Percentiles rank a stretch among this genome's conserved stretches.
These are phyloP conservation scores for Linurgus olivaceus DNA, from an alignment of 2,797 vertebrate genomes.

Conservation along the genomic window DNA sequence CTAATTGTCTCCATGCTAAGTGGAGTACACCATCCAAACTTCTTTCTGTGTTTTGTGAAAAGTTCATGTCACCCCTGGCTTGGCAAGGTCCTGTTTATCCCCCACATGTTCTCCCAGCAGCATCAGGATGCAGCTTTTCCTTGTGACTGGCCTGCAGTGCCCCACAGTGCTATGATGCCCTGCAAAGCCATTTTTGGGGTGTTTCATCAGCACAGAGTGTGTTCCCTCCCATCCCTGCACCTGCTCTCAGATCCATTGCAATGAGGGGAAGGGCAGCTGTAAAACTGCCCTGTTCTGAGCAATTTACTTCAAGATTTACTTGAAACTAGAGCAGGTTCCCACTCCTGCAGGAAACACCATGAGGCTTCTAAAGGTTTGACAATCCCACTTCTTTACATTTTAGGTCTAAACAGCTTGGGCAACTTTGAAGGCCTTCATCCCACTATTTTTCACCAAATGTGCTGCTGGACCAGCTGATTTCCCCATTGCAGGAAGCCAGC, in stretches of 20 bases:
- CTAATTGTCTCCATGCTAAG: background rate
- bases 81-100: background rate
- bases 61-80: background rate
- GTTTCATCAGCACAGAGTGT: background rate
- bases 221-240: background rate
- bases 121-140: background rate
- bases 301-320: background rate
- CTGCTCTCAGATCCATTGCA: background rate
- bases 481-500: background rate
- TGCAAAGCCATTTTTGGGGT: background rate
- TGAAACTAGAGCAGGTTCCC: background rate
- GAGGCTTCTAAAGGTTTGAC: background rate
- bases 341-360: background rate
- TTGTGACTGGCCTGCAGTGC: background rate
- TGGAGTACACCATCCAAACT: background rate
- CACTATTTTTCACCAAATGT: background rate
- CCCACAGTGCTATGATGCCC: background rate
- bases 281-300: background rate
- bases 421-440: background rate
- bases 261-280: background rate
- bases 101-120: background rate
- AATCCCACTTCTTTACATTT: background rate
- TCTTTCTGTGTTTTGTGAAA: background rate
- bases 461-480: background rate
- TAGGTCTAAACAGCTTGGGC: background rate